These are phyloP conservation scores for Isaurus tuberculatus DNA, from an alignment of 92 coral and sea anemone species.

Conservation along the genomic window DNA sequence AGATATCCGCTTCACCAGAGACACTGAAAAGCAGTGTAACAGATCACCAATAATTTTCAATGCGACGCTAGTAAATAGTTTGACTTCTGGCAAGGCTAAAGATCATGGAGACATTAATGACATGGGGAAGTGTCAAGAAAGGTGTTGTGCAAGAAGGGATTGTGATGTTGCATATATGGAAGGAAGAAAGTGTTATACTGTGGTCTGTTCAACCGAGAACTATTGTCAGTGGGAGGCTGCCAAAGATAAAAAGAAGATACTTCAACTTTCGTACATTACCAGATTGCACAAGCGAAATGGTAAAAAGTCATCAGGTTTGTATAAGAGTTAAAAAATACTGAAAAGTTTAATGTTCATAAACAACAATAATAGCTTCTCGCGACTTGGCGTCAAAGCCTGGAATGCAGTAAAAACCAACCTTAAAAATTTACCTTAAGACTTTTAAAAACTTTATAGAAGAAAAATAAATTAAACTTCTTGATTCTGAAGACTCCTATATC, in stretches of 20 bases:
- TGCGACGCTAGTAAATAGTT: slow-evolving; percentile 71
- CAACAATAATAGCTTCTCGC: too few relatives aligned
- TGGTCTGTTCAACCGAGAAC: slow-evolving; percentile 73
- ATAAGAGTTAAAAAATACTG: too few relatives aligned
- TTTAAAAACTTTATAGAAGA: too few relatives aligned
- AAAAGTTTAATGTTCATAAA: not conserved
- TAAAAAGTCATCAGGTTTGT: slow-evolving; percentile 54
- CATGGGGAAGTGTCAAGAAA: slow-evolving; percentile 77
- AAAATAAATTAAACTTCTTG: too few relatives aligned
- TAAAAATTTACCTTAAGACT: too few relatives aligned
- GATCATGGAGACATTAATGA: slow-evolving; percentile 74
- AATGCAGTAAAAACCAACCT: too few relatives aligned
- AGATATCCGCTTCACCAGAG: slow-evolving; percentile 17
- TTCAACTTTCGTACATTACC: slow-evolving; percentile 79
- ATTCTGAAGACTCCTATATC: too few relatives aligned
- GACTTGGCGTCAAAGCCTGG: too few relatives aligned
- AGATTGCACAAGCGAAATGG: slow-evolving; percentile 55
- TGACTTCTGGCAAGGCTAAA: slow-evolving; percentile 68
- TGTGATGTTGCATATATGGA: slow-evolving; percentile 91
- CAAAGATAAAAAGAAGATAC: slow-evolving; percentile 43
- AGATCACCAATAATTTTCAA: slow-evolving; percentile 80
- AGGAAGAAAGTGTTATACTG: slow-evolving; percentile 83
- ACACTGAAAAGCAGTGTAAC: slow-evolving; percentile 53
- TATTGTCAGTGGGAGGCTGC: slow-evolving; percentile 79
- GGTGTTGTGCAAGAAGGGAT: slow-evolving; percentile 75